A percentile compares a stretch with the other conserved stretches of the same genome.
Conservation (phyloP, 2,113 vertebrate species). For the Aplodontia rufa region DNA sequence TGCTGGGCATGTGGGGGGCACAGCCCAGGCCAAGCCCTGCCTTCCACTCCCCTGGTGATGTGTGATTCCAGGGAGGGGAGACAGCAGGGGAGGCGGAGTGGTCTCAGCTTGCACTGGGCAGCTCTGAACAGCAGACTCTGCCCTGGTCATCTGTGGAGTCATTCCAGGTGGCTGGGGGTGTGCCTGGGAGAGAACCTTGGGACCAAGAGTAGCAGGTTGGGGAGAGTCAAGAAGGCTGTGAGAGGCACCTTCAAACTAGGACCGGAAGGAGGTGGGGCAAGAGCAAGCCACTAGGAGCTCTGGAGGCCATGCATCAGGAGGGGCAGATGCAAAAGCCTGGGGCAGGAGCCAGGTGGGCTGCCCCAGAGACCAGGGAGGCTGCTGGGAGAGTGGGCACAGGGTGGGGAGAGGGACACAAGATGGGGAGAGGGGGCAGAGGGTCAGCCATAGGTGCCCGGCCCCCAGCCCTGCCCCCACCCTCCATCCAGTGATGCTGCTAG, state of each 20-base stretch:
- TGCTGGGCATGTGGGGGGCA: background rate
- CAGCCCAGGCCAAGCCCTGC: too few relatives aligned
- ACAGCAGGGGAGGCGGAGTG: background rate
- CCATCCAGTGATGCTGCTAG: background rate
- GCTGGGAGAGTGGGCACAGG: too few relatives aligned
- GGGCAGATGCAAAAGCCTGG: background rate
- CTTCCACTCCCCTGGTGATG: too few relatives aligned
- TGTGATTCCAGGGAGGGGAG: too few relatives aligned
- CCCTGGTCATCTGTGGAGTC: background rate
- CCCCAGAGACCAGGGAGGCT: background rate
- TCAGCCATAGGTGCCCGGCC: background rate
- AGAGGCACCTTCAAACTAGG: background rate
- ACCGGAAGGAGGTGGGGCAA: background rate
- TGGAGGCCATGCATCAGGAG: background rate
- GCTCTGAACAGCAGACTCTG: background rate
- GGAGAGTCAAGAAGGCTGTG: background rate
- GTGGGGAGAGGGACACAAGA: too few relatives aligned
- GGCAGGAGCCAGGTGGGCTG: background rate
- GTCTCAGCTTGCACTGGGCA: background rate
- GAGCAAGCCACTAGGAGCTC: background rate
- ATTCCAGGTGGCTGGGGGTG: background rate
- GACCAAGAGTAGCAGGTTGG: background rate
- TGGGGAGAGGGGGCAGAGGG: background rate
- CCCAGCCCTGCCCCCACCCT: background rate
- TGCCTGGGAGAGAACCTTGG: background rate